Percentiles rank a stretch among this genome's conserved stretches.
phyloP scores from a whole-genome alignment of 2,797 vertebrate genomes.

The Carapus acus region DNA sequence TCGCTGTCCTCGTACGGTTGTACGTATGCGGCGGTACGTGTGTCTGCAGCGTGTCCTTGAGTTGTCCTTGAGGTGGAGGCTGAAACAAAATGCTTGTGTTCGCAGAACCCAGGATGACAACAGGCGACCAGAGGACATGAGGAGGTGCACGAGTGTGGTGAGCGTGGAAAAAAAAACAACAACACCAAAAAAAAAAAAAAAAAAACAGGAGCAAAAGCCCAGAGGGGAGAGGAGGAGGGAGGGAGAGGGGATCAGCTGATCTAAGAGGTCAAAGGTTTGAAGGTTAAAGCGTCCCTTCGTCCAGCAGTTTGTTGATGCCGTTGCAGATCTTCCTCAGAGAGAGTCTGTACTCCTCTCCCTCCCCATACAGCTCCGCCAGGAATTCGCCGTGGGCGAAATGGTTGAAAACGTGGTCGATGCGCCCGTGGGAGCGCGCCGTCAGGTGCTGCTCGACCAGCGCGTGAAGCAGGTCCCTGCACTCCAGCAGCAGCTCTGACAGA shows the following conservation, averaged over 20 bases:
- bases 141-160: too few species aligned
- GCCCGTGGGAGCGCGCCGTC: conserved; percentile 86
- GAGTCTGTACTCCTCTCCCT: conserved; percentile 78
- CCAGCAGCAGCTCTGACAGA: conserved; percentile 80
- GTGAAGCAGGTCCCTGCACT: conserved; percentile 90
- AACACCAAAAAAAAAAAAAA: not conserved
- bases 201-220: too few species aligned
- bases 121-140: too few species aligned
- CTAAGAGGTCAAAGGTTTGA: conserved; percentile 8
- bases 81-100: too few species aligned
- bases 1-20: too few species aligned
- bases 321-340: conserved; percentile 86
- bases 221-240: too few species aligned
- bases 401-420: conserved; percentile 91
- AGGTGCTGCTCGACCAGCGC: conserved; percentile 87
- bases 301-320: conserved; percentile 88
- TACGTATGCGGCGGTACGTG: too few species aligned
- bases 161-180: too few species aligned
- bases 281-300: conserved; percentile 86
- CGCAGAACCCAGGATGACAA: too few species aligned
- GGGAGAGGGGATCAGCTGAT: too few species aligned
- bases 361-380: conserved; percentile 82
- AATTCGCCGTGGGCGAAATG: conserved; percentile 92
- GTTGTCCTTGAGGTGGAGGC: too few species aligned
- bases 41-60: too few species aligned